Conservation (phyloP, 2,888 invertebrate genomes). For the Molanna angustata region DNA sequence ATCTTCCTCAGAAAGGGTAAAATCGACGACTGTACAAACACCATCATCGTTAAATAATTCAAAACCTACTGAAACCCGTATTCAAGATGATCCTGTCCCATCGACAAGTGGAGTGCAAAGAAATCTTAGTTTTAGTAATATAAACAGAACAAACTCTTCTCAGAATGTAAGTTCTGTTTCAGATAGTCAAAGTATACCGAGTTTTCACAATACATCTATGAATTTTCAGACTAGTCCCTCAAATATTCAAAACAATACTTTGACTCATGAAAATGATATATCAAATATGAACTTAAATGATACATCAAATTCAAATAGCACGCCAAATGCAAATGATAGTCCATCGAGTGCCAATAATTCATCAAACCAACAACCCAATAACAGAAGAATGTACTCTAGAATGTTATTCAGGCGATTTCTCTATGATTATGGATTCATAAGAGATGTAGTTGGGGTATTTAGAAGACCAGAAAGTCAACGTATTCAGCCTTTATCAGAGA, state of each 20-base stretch:
- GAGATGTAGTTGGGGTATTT: conserved; percentile 13
- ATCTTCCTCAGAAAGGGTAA: not conserved
- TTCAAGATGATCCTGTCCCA: not conserved
- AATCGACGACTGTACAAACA: not conserved
- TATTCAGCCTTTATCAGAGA: not conserved
- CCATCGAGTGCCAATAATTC: not conserved
- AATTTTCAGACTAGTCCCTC: too few relatives aligned
- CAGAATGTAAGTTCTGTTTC: too few relatives aligned
- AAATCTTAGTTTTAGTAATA: too few relatives aligned
- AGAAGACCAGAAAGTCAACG: conserved; percentile 15
- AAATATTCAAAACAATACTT: too few relatives aligned
- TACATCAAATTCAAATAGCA: too few relatives aligned
- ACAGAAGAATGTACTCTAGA: conserved; percentile 14
- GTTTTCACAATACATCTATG: too few relatives aligned
- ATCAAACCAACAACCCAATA: not conserved
- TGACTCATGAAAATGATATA: too few relatives aligned
- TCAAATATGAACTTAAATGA: too few relatives aligned
- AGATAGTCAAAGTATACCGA: too few relatives aligned
- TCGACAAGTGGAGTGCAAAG: conserved; percentile 1
- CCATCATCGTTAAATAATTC: too few relatives aligned
- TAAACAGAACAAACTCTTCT: too few relatives aligned
- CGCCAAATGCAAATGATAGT: not conserved
- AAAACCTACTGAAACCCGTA: conserved; percentile 14
- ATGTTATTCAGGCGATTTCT: conserved; percentile 19
- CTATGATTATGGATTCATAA: conserved; percentile 13